Conservation (phyloP, 2,113 vertebrate genomes). For the Indicator indicator region DNA sequence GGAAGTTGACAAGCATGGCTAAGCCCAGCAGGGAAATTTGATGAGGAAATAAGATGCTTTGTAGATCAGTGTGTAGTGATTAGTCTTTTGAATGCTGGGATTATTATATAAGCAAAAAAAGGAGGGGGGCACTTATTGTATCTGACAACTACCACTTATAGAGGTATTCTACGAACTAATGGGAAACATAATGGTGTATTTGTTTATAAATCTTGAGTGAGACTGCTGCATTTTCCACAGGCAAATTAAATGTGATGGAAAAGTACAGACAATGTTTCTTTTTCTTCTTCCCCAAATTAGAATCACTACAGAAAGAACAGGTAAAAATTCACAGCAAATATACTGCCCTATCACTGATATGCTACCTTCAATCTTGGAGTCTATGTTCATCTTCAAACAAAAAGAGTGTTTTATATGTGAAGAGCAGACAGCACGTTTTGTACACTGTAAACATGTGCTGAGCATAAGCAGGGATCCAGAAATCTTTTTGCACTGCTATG, state of each 20-base stretch:
- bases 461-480: background rate
- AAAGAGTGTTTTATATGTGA: background rate
- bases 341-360: background rate
- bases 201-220: constrained; percentile 68
- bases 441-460: background rate
- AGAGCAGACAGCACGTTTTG: background rate
- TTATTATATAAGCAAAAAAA: constrained; percentile 82
- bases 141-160: constrained; percentile 70
- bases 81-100: constrained; percentile 84
- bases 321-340: background rate
- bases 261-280: constrained; percentile 1
- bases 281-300: background rate
- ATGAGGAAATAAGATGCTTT: constrained; percentile 89
- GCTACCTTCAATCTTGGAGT: background rate
- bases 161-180: constrained; percentile 75
- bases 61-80: constrained; percentile 82
- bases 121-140: constrained; percentile 71
- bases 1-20: constrained; percentile 84
- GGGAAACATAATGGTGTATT: constrained; percentile 72
- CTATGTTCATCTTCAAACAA: background rate
- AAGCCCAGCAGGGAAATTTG: constrained; percentile 82
- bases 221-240: constrained; percentile 39
- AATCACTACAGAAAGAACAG: background rate
- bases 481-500: background rate
- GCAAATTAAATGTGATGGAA: constrained; percentile 55